Evolutionary conservation across 2,888 invertebrate species (phyloP).

Genomic region (Apotomis turbidana): DNA sequence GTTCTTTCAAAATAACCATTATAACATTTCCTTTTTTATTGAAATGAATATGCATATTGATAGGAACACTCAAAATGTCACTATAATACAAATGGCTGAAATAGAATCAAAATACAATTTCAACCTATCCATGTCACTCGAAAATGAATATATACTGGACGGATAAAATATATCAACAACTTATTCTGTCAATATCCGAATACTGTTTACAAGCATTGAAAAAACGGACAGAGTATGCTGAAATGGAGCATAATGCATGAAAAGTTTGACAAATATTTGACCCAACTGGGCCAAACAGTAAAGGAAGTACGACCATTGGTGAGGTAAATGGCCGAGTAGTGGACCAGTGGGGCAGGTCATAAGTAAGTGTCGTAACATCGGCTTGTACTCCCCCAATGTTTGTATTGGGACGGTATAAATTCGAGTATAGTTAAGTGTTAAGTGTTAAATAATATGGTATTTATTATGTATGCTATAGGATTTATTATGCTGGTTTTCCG

Average conservation of each 20-base stretch:
- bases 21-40: too few species aligned
- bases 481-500: neutral
- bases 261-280: constrained; percentile 30
- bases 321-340: constrained; percentile 28
- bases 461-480: neutral
- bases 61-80: too few species aligned
- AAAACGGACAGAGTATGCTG: too few species aligned
- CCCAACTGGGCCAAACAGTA: constrained; percentile 8
- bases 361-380: constrained; percentile 25
- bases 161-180: too few species aligned
- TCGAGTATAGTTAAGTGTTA: neutral
- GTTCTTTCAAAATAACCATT: too few species aligned
- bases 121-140: too few species aligned
- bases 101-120: too few species aligned
- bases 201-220: too few species aligned
- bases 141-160: too few species aligned
- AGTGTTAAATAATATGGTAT: constrained; percentile 1
- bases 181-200: too few species aligned
- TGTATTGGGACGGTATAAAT: neutral
- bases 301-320: neutral
- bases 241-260: neutral
- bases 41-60: too few species aligned
- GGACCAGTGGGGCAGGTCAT: constrained; percentile 37
- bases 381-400: constrained; percentile 11
- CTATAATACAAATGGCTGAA: too few species aligned